Base-by-base conservation (phyloP, 2,888 invertebrate species). In the Lochmaea capreae region DNA sequence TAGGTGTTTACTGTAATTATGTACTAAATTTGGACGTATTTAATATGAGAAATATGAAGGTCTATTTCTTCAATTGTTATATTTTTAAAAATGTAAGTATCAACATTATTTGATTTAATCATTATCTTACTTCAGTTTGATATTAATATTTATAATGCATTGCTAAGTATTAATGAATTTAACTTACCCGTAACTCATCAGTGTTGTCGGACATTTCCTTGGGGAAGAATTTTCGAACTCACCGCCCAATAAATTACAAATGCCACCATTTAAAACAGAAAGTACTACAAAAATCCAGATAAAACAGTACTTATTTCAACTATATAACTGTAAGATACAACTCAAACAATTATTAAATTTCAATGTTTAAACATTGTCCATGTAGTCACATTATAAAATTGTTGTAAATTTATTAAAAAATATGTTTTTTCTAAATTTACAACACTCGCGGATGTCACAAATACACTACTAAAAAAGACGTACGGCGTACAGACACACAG, bases 181-280 rank as follows among this genome's bases (percentile, higher is more conserved):
- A n/a, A 58, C 78, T 82, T 84, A 86, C 87, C 86, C 86, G 86
- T 80, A 87, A 82, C 76, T 86, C 86, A 83, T 86, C 86, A 79
- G 85, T 85, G 81, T 86, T 86, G 83, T 87, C 87, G 81, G 87
- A 86, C 87, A 87, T 87, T 81, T 86, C 87, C 86, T 82, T 77
- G 76, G 59, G 72, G 71, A 74, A 71, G 52, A 72, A 72, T 65
- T 63, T 76, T 75, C 57, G 57, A 76, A 73, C 73, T 76, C 71
- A 74, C 71, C 75, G 74, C 72, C 75, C 72, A 78, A 74, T 74
- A 65, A 71, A 77, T 74, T 77, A 70, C 73, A 75, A 77, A 67
- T 79, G 75, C 79, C 78, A 81, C 76, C 81, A 81, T 81, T 81
- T 81, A 81, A 78, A 76, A 73, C 75, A 49, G 49, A 65, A 69